Evolutionary conservation across 2,888 invertebrate species (phyloP), one percentile per base, ranked within the genome.

Genomic region (Nudaria mundana): DNA sequence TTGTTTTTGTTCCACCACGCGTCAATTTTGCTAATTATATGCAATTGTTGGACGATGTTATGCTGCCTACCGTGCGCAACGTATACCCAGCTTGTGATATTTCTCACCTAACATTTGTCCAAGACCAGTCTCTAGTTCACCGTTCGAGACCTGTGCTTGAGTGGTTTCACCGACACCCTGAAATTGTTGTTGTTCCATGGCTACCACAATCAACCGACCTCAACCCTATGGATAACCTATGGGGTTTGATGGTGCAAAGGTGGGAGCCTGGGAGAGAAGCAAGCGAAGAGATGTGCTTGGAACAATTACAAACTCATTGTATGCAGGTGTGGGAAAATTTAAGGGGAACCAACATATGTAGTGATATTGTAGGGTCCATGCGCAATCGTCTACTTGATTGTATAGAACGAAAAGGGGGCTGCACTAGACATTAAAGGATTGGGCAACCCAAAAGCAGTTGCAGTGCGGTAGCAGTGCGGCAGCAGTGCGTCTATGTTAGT

Each of bases 1-100:
- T 34, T 3, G 24, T n/a, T 7, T 15, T 10, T 10, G 6, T 34
- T 4, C 33, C 25, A 3, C 15, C 24, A 1, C 11, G 11, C 3
- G 18, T 6, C 16, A 30, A 30, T 3, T 11, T n/a, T 7, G 5
- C 11, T 7, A 30, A 4, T 16, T 25, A 34, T 6, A 4, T 24
- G 3, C 7, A 15, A 6, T n/a, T 25, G 7, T 11, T 34, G n/a
- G 8, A 34, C 1, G 15, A 34, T 1, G 8, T 10, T 5, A 25
- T 34, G 24, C 16, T 34, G 2, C 33, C 33, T 15, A 25, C 25
- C 10, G 33, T 34, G 23, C 33, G 33, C n/a, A 25, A n/a, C 4
- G 16, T 34, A 6, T 34, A 25, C 10, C 25, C 25, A 10, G 25
- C 5, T 2, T 24, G 25, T 11, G 24, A 34, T 8, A 2, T 15